phyloP scores from a whole-genome alignment of 2,113 vertebrate genomes.

The Hippocampus abdominalis region DNA sequence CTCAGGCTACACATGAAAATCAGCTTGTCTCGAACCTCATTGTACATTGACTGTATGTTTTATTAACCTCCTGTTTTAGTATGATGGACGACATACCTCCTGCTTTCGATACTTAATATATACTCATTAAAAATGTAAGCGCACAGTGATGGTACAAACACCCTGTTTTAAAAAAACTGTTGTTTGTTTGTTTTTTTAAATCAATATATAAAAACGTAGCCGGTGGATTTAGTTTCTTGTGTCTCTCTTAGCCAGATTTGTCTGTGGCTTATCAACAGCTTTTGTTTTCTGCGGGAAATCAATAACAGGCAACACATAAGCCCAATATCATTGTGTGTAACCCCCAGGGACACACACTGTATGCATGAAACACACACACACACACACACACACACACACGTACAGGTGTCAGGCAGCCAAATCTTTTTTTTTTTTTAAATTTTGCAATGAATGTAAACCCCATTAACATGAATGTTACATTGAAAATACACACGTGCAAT shows the following conservation, averaged over 20 bases:
- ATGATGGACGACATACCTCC: too few relatives aligned
- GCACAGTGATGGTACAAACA: too few relatives aligned
- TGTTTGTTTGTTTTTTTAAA: neutral
- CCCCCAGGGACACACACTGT: constrained; percentile 16
- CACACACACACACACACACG: neutral
- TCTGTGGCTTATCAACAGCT: constrained; percentile 36
- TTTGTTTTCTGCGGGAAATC: constrained; percentile 45
- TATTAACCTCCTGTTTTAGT: too few relatives aligned
- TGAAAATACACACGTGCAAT: neutral
- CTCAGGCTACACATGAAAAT: too few relatives aligned
- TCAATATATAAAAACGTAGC: neutral
- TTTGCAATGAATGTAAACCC: neutral
- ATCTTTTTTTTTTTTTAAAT: neutral
- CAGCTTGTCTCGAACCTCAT: too few relatives aligned
- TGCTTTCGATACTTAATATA: too few relatives aligned
- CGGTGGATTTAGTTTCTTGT: neutral
- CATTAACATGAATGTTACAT: neutral
- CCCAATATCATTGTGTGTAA: constrained; percentile 27
- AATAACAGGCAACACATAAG: constrained; percentile 43
- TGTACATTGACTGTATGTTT: too few relatives aligned
- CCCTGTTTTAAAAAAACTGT: neutral
- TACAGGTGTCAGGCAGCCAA: neutral
- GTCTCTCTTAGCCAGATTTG: constrained; percentile 5
- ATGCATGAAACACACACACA: neutral
- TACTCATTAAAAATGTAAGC: neutral